A percentile compares a stretch with the other conserved stretches of the same genome.
These are phyloP conservation scores for Crotalus tigris DNA, from an alignment of 2,113 vertebrate species.

Conservation along the genomic window DNA sequence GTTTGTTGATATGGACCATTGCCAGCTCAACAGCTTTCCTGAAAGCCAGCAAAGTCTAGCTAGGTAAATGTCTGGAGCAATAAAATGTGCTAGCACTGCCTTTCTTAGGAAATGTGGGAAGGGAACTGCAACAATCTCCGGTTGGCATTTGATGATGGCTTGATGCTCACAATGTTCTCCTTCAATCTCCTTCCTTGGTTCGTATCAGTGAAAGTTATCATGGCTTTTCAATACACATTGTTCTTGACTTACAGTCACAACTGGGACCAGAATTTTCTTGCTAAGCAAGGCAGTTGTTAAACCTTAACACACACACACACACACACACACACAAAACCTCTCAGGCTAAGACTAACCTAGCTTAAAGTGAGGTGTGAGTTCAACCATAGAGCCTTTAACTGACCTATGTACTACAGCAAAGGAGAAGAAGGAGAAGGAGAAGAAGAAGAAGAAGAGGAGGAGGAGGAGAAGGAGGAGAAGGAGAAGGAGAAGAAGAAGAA, in stretches of 20 bases:
- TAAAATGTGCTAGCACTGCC: not conserved
- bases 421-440: no score
- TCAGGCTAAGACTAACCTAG: no score
- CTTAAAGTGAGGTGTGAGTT: no score
- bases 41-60: slow-evolving; percentile 28
- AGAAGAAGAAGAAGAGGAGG: no score
- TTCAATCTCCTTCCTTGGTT: not conserved
- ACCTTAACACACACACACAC: not conserved
- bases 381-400: no score
- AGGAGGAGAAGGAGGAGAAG: no score
- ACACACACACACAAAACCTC: not conserved
- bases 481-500: no score
- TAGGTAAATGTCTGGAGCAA: not conserved
- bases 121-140: not conserved
- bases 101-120: not conserved
- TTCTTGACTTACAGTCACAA: no score
- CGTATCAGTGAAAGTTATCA: not conserved
- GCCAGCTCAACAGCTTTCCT: not conserved
- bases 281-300: no score
- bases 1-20: not conserved
- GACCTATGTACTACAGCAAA: no score
- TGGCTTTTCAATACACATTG: not conserved
- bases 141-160: not conserved
- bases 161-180: not conserved
- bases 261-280: no score